These are phyloP conservation scores for Lasioglossum albipes DNA, from an alignment of 1,140 invertebrate genomes.

Conservation along the genomic window DNA sequence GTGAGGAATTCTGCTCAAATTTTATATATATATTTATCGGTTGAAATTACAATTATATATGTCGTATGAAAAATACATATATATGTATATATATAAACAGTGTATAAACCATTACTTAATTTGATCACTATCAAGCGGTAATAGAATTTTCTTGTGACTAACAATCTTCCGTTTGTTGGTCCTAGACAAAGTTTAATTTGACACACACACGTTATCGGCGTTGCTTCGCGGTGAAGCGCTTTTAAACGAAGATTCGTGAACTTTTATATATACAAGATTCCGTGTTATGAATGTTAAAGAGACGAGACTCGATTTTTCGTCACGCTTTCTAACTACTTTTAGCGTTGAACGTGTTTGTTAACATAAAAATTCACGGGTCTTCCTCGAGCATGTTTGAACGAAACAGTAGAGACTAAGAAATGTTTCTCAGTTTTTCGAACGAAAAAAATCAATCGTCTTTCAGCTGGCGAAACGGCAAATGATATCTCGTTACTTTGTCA, in stretches of 20 bases:
- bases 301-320: too few relatives aligned
- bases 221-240: not conserved
- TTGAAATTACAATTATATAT: conserved; percentile 47
- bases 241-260: too few relatives aligned
- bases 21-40: conserved; percentile 35
- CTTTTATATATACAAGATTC: too few relatives aligned
- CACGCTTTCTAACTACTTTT: too few relatives aligned
- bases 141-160: conserved; percentile 51
- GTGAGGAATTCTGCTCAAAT: conserved; percentile 10
- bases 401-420: too few relatives aligned
- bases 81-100: conserved; percentile 61
- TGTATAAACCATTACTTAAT: conserved; percentile 57
- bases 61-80: conserved; percentile 69
- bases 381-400: too few relatives aligned
- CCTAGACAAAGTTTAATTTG: conserved; percentile 47
- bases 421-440: too few relatives aligned
- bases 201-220: conserved; percentile 37
- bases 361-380: too few relatives aligned
- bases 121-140: conserved; percentile 57
- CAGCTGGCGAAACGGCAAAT: too few relatives aligned
- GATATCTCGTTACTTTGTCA: not conserved
- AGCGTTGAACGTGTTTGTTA: too few relatives aligned
- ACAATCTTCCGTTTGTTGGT: conserved; percentile 45
- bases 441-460: too few relatives aligned
- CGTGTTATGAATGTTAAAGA: too few relatives aligned